Evolutionary conservation across 2,888 invertebrate species (phyloP).

Genomic region (Epicampocera succincta): DNA sequence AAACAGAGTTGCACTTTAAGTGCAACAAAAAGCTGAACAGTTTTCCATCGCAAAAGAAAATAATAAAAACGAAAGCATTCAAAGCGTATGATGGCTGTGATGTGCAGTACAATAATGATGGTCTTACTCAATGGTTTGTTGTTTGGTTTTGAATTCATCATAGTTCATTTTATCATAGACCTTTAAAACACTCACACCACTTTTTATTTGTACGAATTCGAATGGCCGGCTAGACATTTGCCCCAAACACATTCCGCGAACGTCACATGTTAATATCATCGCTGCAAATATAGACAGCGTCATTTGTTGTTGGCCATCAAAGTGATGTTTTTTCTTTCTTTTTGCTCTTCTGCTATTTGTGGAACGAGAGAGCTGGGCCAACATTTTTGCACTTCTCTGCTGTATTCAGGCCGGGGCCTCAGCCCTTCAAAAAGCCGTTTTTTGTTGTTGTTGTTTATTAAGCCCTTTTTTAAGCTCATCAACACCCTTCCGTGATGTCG

Average conservation of each 20-base stretch:
- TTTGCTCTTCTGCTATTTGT: conserved; percentile 14
- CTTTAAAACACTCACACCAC: conserved; percentile 12
- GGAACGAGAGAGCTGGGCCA: conserved; percentile 44
- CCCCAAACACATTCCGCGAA: conserved; percentile 14
- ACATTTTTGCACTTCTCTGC: conserved; percentile 10
- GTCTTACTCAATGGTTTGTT: conserved; percentile 53
- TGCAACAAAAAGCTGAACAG: conserved; percentile 50
- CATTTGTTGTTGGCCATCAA: conserved; percentile 67
- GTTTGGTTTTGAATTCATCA: conserved; percentile 59
- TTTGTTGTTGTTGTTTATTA: neutral
- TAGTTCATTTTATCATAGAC: conserved; percentile 56
- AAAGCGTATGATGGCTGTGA: conserved; percentile 28
- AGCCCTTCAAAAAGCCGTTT: neutral
- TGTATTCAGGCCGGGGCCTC: neutral
- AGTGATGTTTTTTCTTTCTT: conserved; percentile 8
- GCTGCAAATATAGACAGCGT: conserved; percentile 68
- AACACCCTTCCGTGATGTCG: neutral
- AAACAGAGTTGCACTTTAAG: conserved; percentile 64
- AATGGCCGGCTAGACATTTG: conserved; percentile 20
- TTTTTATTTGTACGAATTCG: neutral
- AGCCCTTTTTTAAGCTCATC: conserved; percentile 2
- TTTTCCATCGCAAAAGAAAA: conserved; percentile 33
- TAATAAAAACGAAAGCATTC: neutral
- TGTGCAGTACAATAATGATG: neutral
- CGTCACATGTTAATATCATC: conserved; percentile 53